Evolutionary conservation across 2,888 invertebrate genomes (phyloP), one percentile per base, ranked within the genome.

Genomic region (Pristionchus maxplancki): DNA sequence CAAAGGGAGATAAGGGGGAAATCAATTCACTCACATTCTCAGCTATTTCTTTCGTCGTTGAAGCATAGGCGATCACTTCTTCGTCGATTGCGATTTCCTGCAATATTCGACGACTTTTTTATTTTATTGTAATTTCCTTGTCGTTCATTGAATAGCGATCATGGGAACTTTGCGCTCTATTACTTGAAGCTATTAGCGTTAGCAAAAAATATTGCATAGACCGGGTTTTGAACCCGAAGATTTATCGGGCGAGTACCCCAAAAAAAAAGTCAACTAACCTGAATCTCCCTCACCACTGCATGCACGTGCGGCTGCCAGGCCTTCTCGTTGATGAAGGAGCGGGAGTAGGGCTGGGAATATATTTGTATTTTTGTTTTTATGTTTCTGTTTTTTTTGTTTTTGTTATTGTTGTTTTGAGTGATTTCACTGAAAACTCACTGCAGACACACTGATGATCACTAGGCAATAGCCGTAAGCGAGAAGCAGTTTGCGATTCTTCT

Each of bases 321-420:
- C 28, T 78, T 78, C 44, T 78, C 78, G 28, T 78, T 78, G 28
- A 78, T 78, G 48, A 78, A 78, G 13, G 78, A n/a, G 9, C n/a
- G 44, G 1, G 44, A 24, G 44, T n/a, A 78, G 28, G 78, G 78
- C 78, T 78, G 78, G 8, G 13, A 78, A 40, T 24, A 1, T 15
- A 37, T 24, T 74, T 0, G 40, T n/a, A n/a, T n/a, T n/a, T n/a
- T n/a, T n/a, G n/a, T n/a, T n/a, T n/a, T n/a, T n/a, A n/a, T n/a
- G n/a, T n/a, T n/a, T n/a, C n/a, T n/a, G n/a, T n/a, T n/a, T n/a
- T n/a, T n/a, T n/a, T n/a, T n/a, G n/a, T n/a, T n/a, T n/a, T n/a
- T n/a, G n/a, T n/a, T n/a, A n/a, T n/a, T n/a, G n/a, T n/a, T n/a
- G n/a, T n/a, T n/a, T n/a, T n/a, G n/a, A n/a, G n/a, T n/a, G n/a